Evolutionary conservation across 1,140 invertebrate genomes (phyloP).

Genomic region (Mycetomoellerius zeteki): DNA sequence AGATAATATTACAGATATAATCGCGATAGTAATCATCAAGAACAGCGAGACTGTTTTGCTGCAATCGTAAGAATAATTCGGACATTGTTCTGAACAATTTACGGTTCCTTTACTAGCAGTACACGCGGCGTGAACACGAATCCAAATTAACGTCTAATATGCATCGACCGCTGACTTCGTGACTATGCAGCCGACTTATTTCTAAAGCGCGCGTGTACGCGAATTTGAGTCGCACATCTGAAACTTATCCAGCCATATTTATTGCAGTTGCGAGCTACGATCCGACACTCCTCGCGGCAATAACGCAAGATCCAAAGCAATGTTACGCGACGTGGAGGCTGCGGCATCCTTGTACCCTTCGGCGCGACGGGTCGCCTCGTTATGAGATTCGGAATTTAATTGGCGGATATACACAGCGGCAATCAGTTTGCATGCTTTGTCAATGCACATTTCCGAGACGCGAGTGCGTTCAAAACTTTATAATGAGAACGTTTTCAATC

Average conservation of each 20-base stretch:
- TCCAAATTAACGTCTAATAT: conserved; percentile 38
- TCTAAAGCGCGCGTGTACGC: conserved; percentile 26
- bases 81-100: background rate
- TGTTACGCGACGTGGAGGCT: background rate
- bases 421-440: background rate
- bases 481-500: conserved; percentile 30
- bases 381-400: conserved; percentile 48
- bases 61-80: conserved; percentile 24
- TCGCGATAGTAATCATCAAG: background rate
- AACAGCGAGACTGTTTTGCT: background rate
- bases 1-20: background rate
- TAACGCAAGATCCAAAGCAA: conserved; percentile 13
- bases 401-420: conserved; percentile 16
- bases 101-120: background rate
- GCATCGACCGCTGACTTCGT: conserved; percentile 34
- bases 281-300: background rate
- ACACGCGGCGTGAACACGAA: conserved; percentile 12
- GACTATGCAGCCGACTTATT: conserved; percentile 13
- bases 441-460: conserved; percentile 6
- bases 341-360: background rate
- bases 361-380: background rate
- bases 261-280: conserved; percentile 42
- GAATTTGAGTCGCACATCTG: conserved; percentile 28
- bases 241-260: conserved; percentile 43
- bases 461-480: background rate